These are phyloP conservation scores for Salarias fasciatus DNA, from an alignment of 2,797 vertebrate genomes.

Conservation along the genomic window DNA sequence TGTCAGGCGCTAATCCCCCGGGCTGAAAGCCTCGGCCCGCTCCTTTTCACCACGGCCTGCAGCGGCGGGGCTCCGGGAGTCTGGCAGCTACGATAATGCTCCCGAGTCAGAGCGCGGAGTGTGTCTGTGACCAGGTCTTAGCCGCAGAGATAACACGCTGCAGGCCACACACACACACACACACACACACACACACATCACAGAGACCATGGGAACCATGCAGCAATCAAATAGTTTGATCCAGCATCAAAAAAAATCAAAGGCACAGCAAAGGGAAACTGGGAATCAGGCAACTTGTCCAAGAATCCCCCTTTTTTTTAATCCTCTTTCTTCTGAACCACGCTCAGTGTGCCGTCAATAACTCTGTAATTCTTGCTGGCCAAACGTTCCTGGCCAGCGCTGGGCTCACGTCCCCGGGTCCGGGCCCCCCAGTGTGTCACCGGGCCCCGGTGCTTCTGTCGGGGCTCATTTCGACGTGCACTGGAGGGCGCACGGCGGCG, in stretches of 20 bases:
- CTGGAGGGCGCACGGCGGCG: slow-evolving; percentile 32
- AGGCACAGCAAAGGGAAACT: slow-evolving; percentile 9
- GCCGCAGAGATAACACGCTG: slow-evolving; percentile 72
- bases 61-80: slow-evolving; percentile 65
- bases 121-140: slow-evolving; percentile 68
- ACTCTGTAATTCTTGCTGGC: slow-evolving; percentile 37
- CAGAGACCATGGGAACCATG: slow-evolving; percentile 61
- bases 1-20: slow-evolving; percentile 79
- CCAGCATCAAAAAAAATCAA: slow-evolving; percentile 40
- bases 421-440: too few relatives aligned
- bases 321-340: slow-evolving; percentile 30
- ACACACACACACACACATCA: slow-evolving; percentile 57
- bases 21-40: slow-evolving; percentile 62
- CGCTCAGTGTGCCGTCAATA: slow-evolving; percentile 54
- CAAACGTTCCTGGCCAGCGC: slow-evolving; percentile 19
- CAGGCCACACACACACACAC: slow-evolving; percentile 57
- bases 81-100: slow-evolving; percentile 82
- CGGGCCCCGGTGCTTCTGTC: slow-evolving; percentile 55
- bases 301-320: slow-evolving; percentile 19
- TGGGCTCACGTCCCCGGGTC: too few relatives aligned
- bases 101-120: slow-evolving; percentile 55
- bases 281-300: slow-evolving; percentile 29
- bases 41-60: slow-evolving; percentile 68
- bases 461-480: slow-evolving; percentile 54
- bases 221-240: slow-evolving; percentile 73